A percentile compares a stretch with the other conserved stretches of the same genome.
Evolutionary conservation across 92 coral and sea anemone species (phyloP).

Genomic region (Palythoa heliodiscus): DNA sequence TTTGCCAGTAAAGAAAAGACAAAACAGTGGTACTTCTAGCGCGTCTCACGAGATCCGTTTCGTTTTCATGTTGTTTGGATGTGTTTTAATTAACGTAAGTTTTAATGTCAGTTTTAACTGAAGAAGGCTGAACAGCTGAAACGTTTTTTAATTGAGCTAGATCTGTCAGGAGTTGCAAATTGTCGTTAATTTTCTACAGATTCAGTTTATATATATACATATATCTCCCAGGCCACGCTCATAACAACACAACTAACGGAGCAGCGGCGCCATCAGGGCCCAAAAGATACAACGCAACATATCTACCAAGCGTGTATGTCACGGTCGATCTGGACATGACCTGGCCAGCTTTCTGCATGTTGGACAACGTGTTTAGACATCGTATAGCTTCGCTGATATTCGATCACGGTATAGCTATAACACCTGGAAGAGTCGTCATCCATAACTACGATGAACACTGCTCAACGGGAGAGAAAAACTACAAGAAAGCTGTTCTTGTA

Average conservation of each 20-base stretch:
- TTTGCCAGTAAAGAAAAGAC: no score
- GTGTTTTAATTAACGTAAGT: no score
- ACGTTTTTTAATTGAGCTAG: no score
- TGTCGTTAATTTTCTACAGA: no score
- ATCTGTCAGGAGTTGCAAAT: no score
- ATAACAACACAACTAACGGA: slow-evolving; percentile 6
- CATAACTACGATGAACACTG: slow-evolving; percentile 5
- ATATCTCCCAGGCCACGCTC: background rate
- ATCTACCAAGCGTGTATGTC: slow-evolving; percentile 9
- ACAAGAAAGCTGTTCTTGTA: slow-evolving; percentile 15
- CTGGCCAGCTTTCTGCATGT: slow-evolving; percentile 36
- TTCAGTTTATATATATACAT: no score
- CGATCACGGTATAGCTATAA: background rate
- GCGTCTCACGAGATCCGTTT: no score
- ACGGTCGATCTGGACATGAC: slow-evolving; percentile 23
- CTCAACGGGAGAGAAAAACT: background rate
- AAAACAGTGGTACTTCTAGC: no score
- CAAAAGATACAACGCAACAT: background rate
- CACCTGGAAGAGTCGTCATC: background rate
- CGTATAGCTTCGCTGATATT: slow-evolving; percentile 3
- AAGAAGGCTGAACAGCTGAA: no score
- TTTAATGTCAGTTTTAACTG: no score
- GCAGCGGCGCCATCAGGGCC: background rate
- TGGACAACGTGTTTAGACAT: slow-evolving; percentile 1
- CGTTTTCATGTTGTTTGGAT: no score